Base-by-base conservation (phyloP, 2,113 vertebrate species). In the Dicrurus megarhynchus region DNA sequence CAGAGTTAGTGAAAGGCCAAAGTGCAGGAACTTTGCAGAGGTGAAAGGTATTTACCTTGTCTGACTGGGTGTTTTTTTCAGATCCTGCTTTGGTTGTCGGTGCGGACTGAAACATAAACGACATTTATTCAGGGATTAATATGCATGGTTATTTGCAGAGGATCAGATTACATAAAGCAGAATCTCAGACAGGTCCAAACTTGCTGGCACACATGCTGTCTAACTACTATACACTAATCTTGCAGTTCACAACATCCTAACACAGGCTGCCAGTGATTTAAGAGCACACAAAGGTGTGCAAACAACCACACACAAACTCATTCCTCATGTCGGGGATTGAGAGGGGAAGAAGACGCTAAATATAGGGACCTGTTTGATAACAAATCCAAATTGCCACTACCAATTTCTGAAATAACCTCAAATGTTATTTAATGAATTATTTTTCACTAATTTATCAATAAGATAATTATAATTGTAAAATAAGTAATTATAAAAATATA, bases 31-130 rank as follows among this genome's bases (percentile, higher is more conserved):
- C 12, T 67, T 2, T 3, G 16, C 32, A 22, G 39, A 50, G 18
- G 4, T 47, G 50, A 50, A 81, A 67, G 17, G 2, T 63, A 50
- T 23, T 90, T 94, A 98, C 98, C 97, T 97, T 96, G 47, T 44
- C 44, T 70, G 95, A 79, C 13, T 93, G 93, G 1, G 23, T n/a
- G 42, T 37, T 85, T 85, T 97, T 98, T 77, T 93, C 97, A 84
- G 96, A 41, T 73, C 96, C 97, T 61, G 53, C 24, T 94, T 96
- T 93, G 49, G 70, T 35, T 87, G 92, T 84, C 2, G 14, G 23
- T 65, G 63, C 0, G 0, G 84, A 11, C 95, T 97, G 87, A 74
- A 96, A 97, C 2, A 49, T 1, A 90, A 87, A 37, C 10, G 64
- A 87, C 37, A 44, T n/a, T 76, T 52, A 26, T 39, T 77, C 19